Evolutionary conservation across 2,113 vertebrate species (phyloP).

Genomic region (Oxyura jamaicensis): DNA sequence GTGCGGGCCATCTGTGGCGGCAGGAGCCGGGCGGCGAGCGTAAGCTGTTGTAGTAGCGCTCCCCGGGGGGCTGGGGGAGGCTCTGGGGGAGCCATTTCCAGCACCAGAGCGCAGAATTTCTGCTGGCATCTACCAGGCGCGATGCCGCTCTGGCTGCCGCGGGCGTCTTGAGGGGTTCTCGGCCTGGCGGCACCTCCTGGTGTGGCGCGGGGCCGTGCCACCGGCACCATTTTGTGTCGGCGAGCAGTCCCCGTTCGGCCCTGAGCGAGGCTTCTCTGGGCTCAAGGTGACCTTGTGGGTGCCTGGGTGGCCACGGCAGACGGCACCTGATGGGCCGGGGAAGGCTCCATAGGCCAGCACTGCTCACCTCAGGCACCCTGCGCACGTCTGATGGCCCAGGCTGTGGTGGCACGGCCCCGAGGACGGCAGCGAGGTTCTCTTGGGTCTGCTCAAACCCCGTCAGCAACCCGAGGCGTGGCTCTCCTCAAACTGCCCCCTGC

Average conservation of each 20-base stretch:
- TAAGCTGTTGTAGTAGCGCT: constrained; percentile 28
- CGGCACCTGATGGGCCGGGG: neutral
- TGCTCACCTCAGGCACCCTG: neutral
- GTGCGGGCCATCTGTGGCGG: constrained; percentile 52
- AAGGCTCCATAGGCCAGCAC: too few species aligned
- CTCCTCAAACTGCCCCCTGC: neutral
- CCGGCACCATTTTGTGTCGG: accelerated
- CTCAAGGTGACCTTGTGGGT: neutral
- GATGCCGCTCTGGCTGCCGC: neutral
- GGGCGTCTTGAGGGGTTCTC: neutral
- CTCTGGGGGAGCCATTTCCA: constrained; percentile 11
- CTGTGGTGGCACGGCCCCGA: neutral
- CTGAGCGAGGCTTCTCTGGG: neutral
- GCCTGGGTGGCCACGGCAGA: neutral
- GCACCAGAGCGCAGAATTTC: neutral
- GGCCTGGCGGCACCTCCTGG: neutral
- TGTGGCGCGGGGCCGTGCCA: neutral
- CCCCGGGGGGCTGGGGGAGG: constrained; percentile 17
- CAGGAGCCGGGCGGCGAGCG: neutral
- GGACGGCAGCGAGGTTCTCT: neutral
- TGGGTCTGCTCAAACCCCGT: neutral
- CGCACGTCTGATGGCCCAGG: neutral
- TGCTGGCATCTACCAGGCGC: neutral
- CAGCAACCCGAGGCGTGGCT: neutral
- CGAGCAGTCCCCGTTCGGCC: neutral